These are phyloP conservation scores for Poicephalus gulielmi DNA, from an alignment of 2,113 vertebrate genomes.

Conservation along the genomic window DNA sequence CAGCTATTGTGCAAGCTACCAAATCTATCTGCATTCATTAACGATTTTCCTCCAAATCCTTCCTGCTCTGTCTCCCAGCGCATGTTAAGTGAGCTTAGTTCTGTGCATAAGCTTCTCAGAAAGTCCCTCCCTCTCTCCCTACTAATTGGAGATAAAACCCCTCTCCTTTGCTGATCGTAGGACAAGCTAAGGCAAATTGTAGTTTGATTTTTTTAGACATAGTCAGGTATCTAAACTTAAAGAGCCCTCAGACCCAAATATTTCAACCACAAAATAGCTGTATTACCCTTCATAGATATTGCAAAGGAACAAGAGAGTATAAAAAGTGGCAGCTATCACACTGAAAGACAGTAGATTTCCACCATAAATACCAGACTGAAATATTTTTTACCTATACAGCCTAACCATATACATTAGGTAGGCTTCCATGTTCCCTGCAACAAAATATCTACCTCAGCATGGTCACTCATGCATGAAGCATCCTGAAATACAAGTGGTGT, in stretches of 20 bases:
- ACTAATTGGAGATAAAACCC: background rate
- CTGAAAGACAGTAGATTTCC: background rate
- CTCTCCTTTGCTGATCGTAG: background rate
- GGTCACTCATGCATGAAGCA: background rate
- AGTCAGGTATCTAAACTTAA: background rate
- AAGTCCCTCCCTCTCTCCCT: background rate
- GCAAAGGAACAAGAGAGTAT: background rate
- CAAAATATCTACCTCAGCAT: background rate
- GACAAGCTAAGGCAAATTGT: background rate
- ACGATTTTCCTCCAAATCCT: background rate
- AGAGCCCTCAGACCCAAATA: background rate
- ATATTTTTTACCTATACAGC: background rate
- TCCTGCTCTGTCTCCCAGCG: background rate
- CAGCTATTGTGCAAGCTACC: background rate
- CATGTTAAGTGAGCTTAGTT: background rate
- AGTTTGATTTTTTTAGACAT: background rate
- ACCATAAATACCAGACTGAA: background rate
- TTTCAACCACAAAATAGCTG: background rate
- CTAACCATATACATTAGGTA: background rate
- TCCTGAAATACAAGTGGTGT: background rate
- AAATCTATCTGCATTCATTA: background rate
- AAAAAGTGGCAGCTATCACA: background rate
- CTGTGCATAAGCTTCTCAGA: background rate
- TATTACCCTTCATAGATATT: background rate
- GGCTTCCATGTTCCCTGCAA: background rate